phyloP scores from a whole-genome alignment of 2,797 vertebrate genomes.

The Erethizon dorsatum region DNA sequence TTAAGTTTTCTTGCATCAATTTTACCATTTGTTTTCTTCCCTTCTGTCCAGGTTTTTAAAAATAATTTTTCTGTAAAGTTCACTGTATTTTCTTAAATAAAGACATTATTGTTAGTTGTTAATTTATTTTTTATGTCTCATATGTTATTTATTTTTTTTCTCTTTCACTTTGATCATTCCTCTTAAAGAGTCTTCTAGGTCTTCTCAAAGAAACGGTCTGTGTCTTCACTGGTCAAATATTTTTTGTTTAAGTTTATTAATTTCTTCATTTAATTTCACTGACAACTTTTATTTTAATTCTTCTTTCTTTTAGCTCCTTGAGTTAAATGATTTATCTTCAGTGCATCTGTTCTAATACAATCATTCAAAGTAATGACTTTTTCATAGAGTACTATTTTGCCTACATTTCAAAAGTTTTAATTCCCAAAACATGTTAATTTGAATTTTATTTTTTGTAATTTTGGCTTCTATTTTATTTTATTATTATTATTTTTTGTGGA shows the following conservation, averaged over 20 bases:
- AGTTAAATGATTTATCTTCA: constrained; percentile 23
- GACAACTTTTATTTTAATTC: not conserved
- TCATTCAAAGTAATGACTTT: not conserved
- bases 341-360: constrained; percentile 47
- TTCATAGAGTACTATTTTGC: not conserved
- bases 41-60: constrained; percentile 25
- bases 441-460: not conserved
- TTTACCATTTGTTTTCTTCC: not conserved
- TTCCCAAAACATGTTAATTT: not conserved
- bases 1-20: not conserved
- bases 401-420: not conserved
- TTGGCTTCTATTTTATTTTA: not conserved
- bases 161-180: not conserved
- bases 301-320: constrained; percentile 39
- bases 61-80: not conserved
- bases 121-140: not conserved
- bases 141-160: not conserved
- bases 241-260: not conserved
- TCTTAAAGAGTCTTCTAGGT: constrained; percentile 30
- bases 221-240: not conserved
- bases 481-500: too few species aligned
- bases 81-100: constrained; percentile 34
- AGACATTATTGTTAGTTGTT: not conserved
- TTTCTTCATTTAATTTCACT: constrained; percentile 24
- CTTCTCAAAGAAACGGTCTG: not conserved